These are phyloP conservation scores for Lasioglossum malachurum DNA, from an alignment of 2,888 invertebrate genomes.

Conservation along the genomic window DNA sequence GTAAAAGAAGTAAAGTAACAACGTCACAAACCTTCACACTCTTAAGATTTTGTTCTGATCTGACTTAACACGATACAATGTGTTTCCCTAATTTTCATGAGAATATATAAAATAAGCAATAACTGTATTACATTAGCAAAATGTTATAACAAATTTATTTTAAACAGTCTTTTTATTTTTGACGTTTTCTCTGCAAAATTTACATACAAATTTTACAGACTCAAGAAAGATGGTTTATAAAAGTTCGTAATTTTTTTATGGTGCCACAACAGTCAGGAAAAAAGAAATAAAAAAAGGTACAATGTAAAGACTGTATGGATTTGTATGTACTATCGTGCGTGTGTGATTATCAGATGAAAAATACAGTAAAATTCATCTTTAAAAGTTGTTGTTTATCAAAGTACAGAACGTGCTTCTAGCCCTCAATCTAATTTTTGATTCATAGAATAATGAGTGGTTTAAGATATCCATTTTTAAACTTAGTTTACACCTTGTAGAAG, in stretches of 20 bases:
- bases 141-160: constrained; percentile 64
- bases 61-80: constrained; percentile 69
- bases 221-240: constrained; percentile 59
- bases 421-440: constrained; percentile 68
- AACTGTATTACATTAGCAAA: constrained; percentile 63
- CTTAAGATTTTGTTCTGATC: constrained; percentile 67
- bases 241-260: constrained; percentile 65
- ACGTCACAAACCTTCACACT: constrained; percentile 49
- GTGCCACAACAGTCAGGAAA: constrained; percentile 60
- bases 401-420: constrained; percentile 75
- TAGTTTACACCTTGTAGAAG: constrained; percentile 43
- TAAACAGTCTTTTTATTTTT: constrained; percentile 70
- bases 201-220: constrained; percentile 65
- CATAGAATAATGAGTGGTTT: constrained; percentile 39
- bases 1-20: constrained; percentile 93
- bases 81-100: constrained; percentile 71
- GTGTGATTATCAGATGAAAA: constrained; percentile 78
- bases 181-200: constrained; percentile 68
- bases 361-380: constrained; percentile 79
- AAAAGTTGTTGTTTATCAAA: constrained; percentile 79
- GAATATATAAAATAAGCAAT: constrained; percentile 67
- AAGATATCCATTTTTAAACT: constrained; percentile 37
- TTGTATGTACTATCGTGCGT: constrained; percentile 80
- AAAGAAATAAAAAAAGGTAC: constrained; percentile 66
- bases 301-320: constrained; percentile 78